Evolutionary conservation across 2,797 vertebrate genomes (phyloP), one percentile per base, ranked within the genome.

Genomic region (Manis javanica): DNA sequence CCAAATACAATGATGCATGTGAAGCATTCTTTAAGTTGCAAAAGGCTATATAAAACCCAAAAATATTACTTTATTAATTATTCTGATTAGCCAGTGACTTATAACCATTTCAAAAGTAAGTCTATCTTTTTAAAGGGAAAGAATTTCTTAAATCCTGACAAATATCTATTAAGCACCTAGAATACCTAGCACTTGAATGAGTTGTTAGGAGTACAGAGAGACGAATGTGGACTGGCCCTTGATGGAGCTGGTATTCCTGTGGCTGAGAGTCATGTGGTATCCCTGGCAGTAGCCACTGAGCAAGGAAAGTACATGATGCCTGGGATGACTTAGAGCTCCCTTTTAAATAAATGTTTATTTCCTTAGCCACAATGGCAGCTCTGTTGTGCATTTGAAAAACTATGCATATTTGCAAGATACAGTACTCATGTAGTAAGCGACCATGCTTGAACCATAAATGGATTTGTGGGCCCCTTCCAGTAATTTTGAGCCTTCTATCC

Each of bases 41-140:
- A 86, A 87, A 14, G 19, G 2, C 55, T 42, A 53, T 69, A 53
- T 68, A 94, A 90, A 94, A 66, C 37, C 53, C 7, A 51, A 68
- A 82, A 37, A 19, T 69, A 16, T 74, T 59, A 23, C 31, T 93
- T 87, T 53, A 34, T 83, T 75, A 63, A 53, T 89, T 91, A 39
- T 72, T 63, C 55, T 72, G n/a, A 81, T 75, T 68, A 78, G 29
- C 61, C 64, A 51, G 10, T 26, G 23, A 12, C 63, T 83, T 39
- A 29, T 68, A 89, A 87, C 14, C 6, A 93, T 85, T 69, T 74
- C n/a, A 95, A 68, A 42, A 49, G 81, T 49, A 91, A 46, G 7
- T 14, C 55, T 95, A 23, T 49, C 37, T 94, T 92, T 69, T 39
- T 90, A 31, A 87, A 94, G 72, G 66, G 16, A 57, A 59, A 53